Evolutionary conservation across 2,888 invertebrate genomes (phyloP), one percentile per base, ranked within the genome.

Genomic region (Agriopis leucophaearia): DNA sequence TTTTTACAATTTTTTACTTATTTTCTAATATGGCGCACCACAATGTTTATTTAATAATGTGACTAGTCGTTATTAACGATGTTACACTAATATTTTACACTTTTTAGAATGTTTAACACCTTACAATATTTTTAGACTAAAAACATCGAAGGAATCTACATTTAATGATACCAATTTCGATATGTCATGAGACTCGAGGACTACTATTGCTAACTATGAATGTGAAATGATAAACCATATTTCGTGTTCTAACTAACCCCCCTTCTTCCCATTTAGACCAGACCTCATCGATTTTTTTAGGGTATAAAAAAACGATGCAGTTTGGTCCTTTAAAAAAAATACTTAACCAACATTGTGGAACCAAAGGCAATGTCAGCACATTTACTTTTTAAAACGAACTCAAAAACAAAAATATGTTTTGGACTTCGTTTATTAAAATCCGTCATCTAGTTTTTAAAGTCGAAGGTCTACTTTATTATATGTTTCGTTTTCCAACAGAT

Each of bases 21-120:
- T 72, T 77, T 78, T 73, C 73, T 84, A 85, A 75, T 80, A 85
- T 83, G 84, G 84, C 84, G 81, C 78, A 83, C 81, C 81, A 82
- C 83, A 78, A 79, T 75, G 62, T 42, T 65, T 62, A 62, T 51
- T 51, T 50, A 15, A 69, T 75, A 73, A 74, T 72, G 71, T 78
- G 78, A 78, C 78, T 78, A 78, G 78, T 74, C 69, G 63, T 74
- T 76, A 75, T 77, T 74, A 74, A 78, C 74, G 75, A 74, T 70
- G 72, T 69, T 73, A 77, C 15, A 68, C 69, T 77, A 72, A 72
- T 47, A 69, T 70, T 50, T 59, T 59, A 59, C 58, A 59, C 27
- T 56, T 60, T 68, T 61, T 55, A 47, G 61, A 63, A 66, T 52
- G 52, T 69, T 68, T 65, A 55, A 69, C 54, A 69, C 67, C 74